phyloP scores from a whole-genome alignment of 2,797 vertebrate species.

The Lycodopsis pacificus region DNA sequence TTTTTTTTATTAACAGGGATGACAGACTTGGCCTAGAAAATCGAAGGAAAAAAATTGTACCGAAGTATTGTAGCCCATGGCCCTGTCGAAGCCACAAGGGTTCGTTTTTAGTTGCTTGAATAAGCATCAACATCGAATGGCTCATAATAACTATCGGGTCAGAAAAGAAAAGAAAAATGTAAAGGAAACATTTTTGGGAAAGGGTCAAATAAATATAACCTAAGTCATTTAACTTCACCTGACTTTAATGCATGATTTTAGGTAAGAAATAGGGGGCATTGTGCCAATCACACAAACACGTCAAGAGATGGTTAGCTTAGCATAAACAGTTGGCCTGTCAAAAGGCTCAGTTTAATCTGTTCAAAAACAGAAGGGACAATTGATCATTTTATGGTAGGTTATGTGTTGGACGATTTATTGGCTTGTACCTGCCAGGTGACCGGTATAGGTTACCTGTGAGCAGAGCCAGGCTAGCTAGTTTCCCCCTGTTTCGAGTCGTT shows the following conservation, averaged over 20 bases:
- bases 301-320: neutral
- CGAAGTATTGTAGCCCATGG: slow-evolving; percentile 13
- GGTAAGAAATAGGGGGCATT: too few species aligned
- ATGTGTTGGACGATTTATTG: neutral
- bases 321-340: neutral
- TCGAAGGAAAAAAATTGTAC: slow-evolving; percentile 48
- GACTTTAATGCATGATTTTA: neutral
- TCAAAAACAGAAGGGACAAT: neutral
- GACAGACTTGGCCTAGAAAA: slow-evolving; percentile 70
- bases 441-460: too few species aligned
- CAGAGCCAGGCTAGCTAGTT: neutral
- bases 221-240: neutral
- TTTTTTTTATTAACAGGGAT: slow-evolving; percentile 60
- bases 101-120: slow-evolving; percentile 42
- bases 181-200: neutral
- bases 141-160: neutral
- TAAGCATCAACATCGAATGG: neutral
- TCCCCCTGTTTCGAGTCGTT: neutral
- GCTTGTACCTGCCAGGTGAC: neutral
- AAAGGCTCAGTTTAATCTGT: neutral
- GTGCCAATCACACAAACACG: too few species aligned
- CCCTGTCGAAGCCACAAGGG: slow-evolving; percentile 25
- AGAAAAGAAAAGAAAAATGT: neutral
- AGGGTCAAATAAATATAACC: neutral
- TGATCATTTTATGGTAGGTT: neutral